phyloP scores from a whole-genome alignment of 2,113 vertebrate species.

The Hymenochirus boettgeri region DNA sequence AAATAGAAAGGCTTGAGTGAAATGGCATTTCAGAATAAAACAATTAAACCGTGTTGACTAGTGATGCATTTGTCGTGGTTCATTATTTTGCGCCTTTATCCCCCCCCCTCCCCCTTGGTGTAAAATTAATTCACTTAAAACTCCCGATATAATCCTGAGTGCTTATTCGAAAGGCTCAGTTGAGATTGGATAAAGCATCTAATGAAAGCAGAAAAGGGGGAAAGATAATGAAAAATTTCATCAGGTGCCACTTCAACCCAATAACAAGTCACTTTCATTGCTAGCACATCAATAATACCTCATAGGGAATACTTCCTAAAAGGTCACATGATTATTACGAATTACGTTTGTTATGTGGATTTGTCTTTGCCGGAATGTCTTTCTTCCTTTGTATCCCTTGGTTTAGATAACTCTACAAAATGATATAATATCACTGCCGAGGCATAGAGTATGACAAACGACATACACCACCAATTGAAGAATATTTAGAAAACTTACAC shows the following conservation, averaged over 20 bases:
- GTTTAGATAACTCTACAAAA: conserved; percentile 1
- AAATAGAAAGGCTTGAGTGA: no score
- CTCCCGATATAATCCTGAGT: not conserved
- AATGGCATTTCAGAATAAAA: conserved; percentile 22
- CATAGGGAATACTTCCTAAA: conserved; percentile 9
- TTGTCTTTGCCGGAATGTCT: conserved; percentile 5
- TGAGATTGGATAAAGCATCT: not conserved
- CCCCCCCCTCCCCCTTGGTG: not conserved
- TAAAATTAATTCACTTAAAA: conserved; percentile 19
- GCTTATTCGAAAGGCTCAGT: not conserved
- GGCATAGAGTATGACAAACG: not conserved
- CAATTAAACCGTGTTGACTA: conserved; percentile 13
- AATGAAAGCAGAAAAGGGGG: not conserved
- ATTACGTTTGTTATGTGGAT: conserved; percentile 15
- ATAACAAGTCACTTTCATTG: conserved; percentile 30
- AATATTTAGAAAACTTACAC: not conserved
- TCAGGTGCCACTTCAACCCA: conserved; percentile 22
- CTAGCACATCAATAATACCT: conserved; percentile 26
- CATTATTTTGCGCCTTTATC: not conserved
- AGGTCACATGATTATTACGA: conserved; percentile 31
- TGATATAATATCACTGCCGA: conserved; percentile 1
- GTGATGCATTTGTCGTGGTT: not conserved
- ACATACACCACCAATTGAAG: not conserved
- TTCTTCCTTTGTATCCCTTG: conserved; percentile 17
- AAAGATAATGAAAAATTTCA: not conserved